phyloP scores from a whole-genome alignment of 2,797 vertebrate genomes.

The Borostomias antarcticus region DNA sequence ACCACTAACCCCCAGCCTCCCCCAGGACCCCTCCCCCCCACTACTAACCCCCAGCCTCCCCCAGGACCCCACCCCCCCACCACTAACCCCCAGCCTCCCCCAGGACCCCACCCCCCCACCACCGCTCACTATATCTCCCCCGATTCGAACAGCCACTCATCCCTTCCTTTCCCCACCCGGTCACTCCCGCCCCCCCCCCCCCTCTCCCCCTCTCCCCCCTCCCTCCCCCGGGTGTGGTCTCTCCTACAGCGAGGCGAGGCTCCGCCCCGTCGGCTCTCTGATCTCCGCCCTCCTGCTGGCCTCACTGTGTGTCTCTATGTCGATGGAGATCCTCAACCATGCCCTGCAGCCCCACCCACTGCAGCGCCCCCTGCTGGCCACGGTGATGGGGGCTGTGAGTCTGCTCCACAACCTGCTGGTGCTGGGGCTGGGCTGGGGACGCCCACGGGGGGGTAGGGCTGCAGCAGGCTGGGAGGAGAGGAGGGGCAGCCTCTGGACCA shows the following conservation, averaged over 20 bases:
- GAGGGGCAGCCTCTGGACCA: constrained; percentile 17
- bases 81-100: not conserved
- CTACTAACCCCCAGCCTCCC: not conserved
- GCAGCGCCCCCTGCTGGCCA: constrained; percentile 64
- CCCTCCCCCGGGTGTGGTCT: constrained; percentile 20
- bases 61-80: too few species aligned
- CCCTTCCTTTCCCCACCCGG: not conserved
- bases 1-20: not conserved
- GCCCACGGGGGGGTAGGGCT: not conserved
- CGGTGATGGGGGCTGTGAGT: constrained; percentile 54
- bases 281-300: constrained; percentile 71
- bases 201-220: not conserved
- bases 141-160: not conserved
- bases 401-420: constrained; percentile 65
- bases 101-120: not conserved
- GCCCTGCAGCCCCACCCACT: constrained; percentile 60
- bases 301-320: constrained; percentile 71
- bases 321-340: constrained; percentile 68
- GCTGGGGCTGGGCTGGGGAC: constrained; percentile 51
- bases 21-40: not conserved
- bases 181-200: not conserved
- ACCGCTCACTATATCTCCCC: not conserved
- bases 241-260: constrained; percentile 48
- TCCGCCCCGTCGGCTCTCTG: constrained; percentile 62
- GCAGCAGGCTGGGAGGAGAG: not conserved